Evolutionary conservation across 2,113 vertebrate species (phyloP).

Genomic region (Bungarus multicinctus): DNA sequence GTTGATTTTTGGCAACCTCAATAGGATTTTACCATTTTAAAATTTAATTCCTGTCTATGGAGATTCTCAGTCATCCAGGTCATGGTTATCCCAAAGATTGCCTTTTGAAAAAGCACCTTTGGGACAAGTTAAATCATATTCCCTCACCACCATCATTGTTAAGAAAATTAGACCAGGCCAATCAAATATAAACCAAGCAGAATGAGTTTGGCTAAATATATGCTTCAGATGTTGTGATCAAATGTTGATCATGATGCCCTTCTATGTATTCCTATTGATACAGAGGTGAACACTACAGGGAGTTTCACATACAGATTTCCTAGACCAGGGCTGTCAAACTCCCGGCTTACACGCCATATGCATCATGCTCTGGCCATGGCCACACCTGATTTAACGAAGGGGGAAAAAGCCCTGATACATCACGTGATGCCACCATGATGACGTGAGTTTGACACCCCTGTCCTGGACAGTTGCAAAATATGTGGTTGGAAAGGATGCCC

Average conservation of each 20-base stretch:
- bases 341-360: no score
- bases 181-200: not conserved
- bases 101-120: not conserved
- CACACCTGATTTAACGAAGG: no score
- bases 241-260: not conserved
- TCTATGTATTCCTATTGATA: not conserved
- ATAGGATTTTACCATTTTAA: not conserved
- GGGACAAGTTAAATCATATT: not conserved
- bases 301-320: not conserved
- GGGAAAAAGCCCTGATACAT: no score
- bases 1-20: not conserved
- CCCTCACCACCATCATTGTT: not conserved
- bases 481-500: not conserved
- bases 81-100: not conserved
- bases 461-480: not conserved
- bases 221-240: not conserved
- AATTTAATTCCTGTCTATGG: not conserved
- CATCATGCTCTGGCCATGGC: no score
- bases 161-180: not conserved
- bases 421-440: no score
- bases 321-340: not conserved
- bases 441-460: no score
- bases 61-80: not conserved
- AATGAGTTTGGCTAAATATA: not conserved
- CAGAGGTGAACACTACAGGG: not conserved